Percentiles rank a stretch among this genome's conserved stretches.
Conservation (phyloP, 1,140 invertebrate species). For the Brachionus manjavacas region DNA sequence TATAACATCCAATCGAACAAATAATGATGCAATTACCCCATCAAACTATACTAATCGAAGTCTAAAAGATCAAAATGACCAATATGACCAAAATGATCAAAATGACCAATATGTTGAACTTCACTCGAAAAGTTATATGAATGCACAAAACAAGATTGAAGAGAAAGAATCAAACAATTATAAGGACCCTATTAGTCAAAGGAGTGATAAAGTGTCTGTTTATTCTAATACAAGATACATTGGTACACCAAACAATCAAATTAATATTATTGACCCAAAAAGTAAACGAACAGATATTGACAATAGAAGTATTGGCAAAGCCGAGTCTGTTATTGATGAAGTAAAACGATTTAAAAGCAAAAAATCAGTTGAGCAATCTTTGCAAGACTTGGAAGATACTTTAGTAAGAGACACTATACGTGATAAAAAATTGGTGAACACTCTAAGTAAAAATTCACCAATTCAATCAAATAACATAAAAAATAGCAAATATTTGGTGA, state of each 20-base stretch:
- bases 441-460: not conserved
- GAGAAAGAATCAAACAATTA: not conserved
- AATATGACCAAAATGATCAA: too few species aligned
- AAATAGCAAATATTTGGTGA: not conserved
- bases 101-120: too few species aligned
- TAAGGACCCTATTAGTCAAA: not conserved
- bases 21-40: too few species aligned
- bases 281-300: not conserved
- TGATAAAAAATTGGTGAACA: constrained; percentile 20
- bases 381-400: constrained; percentile 30
- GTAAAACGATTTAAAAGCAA: constrained; percentile 9
- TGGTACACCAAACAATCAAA: not conserved
- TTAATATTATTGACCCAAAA: not conserved
- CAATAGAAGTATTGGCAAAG: not conserved
- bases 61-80: not conserved
- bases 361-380: constrained; percentile 34
- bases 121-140: too few species aligned
- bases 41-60: not conserved
- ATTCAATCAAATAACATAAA: not conserved
- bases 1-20: too few species aligned
- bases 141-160: not conserved
- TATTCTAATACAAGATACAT: not conserved
- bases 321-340: constrained; percentile 26
- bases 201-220: not conserved
- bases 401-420: constrained; percentile 28